Conservation (phyloP, 2,113 vertebrate genomes). For the Gracilinanus agilis region DNA sequence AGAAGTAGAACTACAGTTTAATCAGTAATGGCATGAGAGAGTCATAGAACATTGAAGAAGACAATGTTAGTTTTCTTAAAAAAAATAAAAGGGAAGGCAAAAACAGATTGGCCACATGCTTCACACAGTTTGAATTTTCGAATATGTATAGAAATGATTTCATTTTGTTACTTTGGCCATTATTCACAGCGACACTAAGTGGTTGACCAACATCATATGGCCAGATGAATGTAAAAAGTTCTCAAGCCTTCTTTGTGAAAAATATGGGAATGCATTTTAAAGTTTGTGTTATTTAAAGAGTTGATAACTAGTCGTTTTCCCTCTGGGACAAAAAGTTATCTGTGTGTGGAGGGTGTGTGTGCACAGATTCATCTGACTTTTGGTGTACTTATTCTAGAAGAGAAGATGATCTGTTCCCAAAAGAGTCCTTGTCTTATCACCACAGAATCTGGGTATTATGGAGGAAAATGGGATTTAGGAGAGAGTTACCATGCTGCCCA, state of each 20-base stretch:
- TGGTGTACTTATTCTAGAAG: background rate
- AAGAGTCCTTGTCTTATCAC: background rate
- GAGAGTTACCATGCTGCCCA: background rate
- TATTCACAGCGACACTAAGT: background rate
- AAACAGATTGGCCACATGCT: background rate
- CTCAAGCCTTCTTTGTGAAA: conserved; percentile 1
- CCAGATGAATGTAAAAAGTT: fast-evolving
- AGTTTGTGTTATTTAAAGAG: background rate
- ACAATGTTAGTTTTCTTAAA: conserved; percentile 30
- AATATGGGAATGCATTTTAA: background rate
- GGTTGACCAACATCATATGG: background rate
- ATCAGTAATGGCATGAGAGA: conserved; percentile 59
- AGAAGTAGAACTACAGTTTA: conserved; percentile 25
- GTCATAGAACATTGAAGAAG: conserved; percentile 58
- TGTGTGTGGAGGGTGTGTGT: background rate
- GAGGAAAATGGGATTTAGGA: background rate
- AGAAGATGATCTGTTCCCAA: background rate
- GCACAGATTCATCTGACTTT: background rate
- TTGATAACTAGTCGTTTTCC: background rate
- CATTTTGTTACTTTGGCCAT: background rate
- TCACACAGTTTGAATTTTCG: background rate
- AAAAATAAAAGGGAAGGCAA: background rate
- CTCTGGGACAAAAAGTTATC: too few relatives aligned
- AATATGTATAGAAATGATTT: background rate
- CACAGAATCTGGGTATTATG: background rate